Percentiles rank a stretch among this genome's conserved stretches.
phyloP scores from a whole-genome alignment of 2,888 invertebrate genomes.

The Euzophera pinguis region DNA sequence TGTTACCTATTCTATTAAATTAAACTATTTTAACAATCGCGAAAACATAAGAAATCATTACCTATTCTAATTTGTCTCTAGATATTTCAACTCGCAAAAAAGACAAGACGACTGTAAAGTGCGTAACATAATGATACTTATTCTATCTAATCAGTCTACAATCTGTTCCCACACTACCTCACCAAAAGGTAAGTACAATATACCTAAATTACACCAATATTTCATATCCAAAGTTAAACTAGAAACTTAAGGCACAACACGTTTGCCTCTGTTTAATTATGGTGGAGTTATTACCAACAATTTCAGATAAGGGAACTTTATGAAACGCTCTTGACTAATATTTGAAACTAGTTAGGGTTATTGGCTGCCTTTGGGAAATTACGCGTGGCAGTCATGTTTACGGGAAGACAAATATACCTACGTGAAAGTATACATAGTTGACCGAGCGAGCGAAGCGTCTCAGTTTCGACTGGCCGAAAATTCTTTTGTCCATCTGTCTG shows the following conservation, averaged over 20 bases:
- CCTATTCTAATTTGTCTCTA: too few relatives aligned
- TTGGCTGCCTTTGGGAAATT: slow-evolving; percentile 15
- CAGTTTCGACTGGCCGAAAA: too few relatives aligned
- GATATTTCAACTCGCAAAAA: too few relatives aligned
- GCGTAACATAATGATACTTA: too few relatives aligned
- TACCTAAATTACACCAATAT: slow-evolving; percentile 17
- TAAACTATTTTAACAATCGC: too few relatives aligned
- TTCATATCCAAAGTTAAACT: slow-evolving; percentile 20
- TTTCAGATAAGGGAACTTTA: slow-evolving; percentile 20
- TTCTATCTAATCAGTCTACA: not conserved
- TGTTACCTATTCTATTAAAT: not conserved
- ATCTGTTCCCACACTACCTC: not conserved
- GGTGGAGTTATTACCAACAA: slow-evolving; percentile 24
- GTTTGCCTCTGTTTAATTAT: slow-evolving; percentile 25
- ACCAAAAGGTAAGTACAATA: slow-evolving; percentile 1
- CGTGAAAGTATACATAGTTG: too few relatives aligned
- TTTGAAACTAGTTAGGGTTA: slow-evolving; percentile 18
- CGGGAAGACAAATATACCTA: too few relatives aligned
- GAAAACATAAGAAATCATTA: too few relatives aligned
- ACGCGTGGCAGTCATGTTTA: not conserved
- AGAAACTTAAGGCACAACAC: slow-evolving; percentile 20
- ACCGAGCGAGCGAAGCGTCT: too few relatives aligned
- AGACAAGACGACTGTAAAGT: too few relatives aligned
- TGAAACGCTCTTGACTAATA: slow-evolving; percentile 15
- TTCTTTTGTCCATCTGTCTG: too few relatives aligned